These are phyloP conservation scores for Microcebus tavaratra DNA, from an alignment of 2,113 vertebrate genomes.

Conservation along the genomic window DNA sequence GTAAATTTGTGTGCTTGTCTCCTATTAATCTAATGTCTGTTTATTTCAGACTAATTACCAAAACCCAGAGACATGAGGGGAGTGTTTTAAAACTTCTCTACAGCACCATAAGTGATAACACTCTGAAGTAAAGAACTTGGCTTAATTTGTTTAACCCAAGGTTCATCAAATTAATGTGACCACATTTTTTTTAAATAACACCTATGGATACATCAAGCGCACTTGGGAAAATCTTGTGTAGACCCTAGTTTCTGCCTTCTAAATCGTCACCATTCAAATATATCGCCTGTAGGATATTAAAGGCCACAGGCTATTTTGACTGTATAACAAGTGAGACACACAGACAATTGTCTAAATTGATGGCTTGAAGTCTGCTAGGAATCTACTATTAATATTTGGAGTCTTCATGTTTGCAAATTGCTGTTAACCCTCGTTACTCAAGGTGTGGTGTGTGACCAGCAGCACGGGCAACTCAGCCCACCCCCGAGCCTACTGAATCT, in stretches of 20 bases:
- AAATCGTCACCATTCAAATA: not conserved
- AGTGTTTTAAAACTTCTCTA: not conserved
- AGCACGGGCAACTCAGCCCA: not conserved
- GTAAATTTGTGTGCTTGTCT: not conserved
- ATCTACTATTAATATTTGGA: not conserved
- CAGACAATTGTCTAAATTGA: not conserved
- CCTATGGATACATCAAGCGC: not conserved
- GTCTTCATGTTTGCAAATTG: not conserved
- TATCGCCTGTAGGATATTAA: not conserved
- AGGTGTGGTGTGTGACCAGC: not conserved
- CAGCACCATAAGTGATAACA: not conserved
- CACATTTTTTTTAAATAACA: not conserved
- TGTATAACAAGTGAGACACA: too few relatives aligned
- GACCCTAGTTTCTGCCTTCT: not conserved
- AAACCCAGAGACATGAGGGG: not conserved
- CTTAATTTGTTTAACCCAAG: not conserved
- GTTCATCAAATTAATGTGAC: not conserved
- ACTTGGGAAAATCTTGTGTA: not conserved
- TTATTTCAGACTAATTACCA: not conserved
- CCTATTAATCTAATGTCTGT: not conserved
- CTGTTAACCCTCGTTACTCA: not conserved
- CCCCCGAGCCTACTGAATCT: not conserved
- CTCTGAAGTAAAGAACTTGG: not conserved
- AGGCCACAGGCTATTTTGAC: not conserved
- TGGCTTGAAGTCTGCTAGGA: not conserved